Evolutionary conservation across 2,113 vertebrate species (phyloP), one percentile per base, ranked within the genome.

Genomic region (Cynopterus brachyotis): DNA sequence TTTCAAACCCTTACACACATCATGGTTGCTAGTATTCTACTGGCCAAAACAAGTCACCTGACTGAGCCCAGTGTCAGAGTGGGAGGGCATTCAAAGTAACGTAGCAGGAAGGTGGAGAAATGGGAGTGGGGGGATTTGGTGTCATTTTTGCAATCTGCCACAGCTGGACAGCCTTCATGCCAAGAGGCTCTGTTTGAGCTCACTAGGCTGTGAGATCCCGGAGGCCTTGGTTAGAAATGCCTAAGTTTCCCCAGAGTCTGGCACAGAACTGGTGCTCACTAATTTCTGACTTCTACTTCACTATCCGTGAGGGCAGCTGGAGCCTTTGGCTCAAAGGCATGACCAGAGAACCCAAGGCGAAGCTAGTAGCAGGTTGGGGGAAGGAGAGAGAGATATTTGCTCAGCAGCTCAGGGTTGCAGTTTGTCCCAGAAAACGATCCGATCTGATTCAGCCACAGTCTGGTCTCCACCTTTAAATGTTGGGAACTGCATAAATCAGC

Each of bases 401-500:
- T 93, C 72, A 72, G 70, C 69, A 70, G 89, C 88, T 45, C 93
- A 83, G 80, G 80, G 67, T 70, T 95, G 91, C 26, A 37, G 9
- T 96, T 92, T 62, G 85, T 96, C 93, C 89, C 85, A 30, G 89
- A 92, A 91, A 94, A 80, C 2, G 45, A 91, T 75, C n/a, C 73
- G 93, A 93, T 96, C 60, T 88, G 85, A 96, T 94, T 97, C 96
- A 97, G 93, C 93, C 88, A 66, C 96, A 94, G 97, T 96, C 97
- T 98, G 95, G 95, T 97, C 96, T 97, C 93, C 93, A 98, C 97
- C 97, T 97, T 96, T 97, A 98, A 98, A 97, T 97, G 97, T 50
- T 98, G 97, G 97, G 79, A 98, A 89, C 81, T 82, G 97, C 97
- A 96, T 97, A 97, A 97, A 97, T 98, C 97, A 98, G 97, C 97